Base-by-base conservation (phyloP, 2,888 invertebrate species). In the Idaea dimidiata region DNA sequence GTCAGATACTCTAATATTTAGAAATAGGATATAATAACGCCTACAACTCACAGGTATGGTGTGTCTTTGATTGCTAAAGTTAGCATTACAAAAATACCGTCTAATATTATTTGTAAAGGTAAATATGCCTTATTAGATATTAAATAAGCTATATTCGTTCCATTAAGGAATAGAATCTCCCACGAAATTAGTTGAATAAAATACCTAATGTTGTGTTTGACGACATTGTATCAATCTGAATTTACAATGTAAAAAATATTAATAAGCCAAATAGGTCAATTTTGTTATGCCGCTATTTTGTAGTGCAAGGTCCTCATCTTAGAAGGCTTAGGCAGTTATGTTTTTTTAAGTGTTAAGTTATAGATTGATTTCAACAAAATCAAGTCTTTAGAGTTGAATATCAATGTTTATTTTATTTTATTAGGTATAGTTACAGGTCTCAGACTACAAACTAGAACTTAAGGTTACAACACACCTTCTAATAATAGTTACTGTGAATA, bases 11-110 rank as follows among this genome's bases (percentile, higher is more conserved):
- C 32, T 43, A 43, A 10, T 43, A 43, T 33, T 33, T 33, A 33
- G 33, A 33, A 14, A 43, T 65, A 72, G 54, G 73, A 43, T 67
- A 62, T 43, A 43, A 43, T 43, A 10, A 43, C 43, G 61, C 63
- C 70, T 63, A 61, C 72, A 68, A 76, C 68, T 71, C 68, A 70
- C 71, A 68, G 60, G 58, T 43, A 43, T 43, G 43, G 43, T 14
- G 10, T 43, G 43, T 43, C 43, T 43, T 43, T 43, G 43, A 43
- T 43, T 43, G 43, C 14, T 43, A 43, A 43, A 43, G 43, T 43
- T 43, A 43, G 43, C 43, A 43, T 43, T 8, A 43, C 43, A 43
- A 43, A 43, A 14, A 43, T 43, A 43, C 43, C 43, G 43, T 10
- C 43, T 43, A 14, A 43, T 43, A 43, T 43, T 43, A 43, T 43